Evolutionary conservation across 2,888 invertebrate genomes (phyloP).

Genomic region (Synergus gifuensis): DNA sequence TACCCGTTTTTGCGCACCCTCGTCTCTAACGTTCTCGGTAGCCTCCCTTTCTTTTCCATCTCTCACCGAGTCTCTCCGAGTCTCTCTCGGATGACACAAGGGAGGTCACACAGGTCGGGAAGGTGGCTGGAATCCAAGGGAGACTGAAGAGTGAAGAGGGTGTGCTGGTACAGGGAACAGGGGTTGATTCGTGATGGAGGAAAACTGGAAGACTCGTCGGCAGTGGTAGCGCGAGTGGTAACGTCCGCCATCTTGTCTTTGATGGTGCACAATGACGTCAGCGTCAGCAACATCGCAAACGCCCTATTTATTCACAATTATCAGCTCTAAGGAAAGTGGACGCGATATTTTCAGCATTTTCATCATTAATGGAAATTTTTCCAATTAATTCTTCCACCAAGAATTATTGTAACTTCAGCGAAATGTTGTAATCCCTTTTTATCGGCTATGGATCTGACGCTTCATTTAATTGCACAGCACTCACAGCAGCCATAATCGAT

Average conservation of each 20-base stretch:
- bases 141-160: conserved; percentile 33
- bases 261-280: conserved; percentile 1
- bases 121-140: conserved; percentile 26
- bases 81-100: conserved; percentile 38
- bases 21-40: not conserved
- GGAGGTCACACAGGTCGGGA: conserved; percentile 44
- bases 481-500: not conserved
- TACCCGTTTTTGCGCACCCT: conserved; percentile 29
- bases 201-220: not conserved
- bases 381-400: not conserved
- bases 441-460: not conserved
- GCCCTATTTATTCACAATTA: too few relatives aligned
- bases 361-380: not conserved
- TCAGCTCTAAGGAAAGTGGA: too few relatives aligned
- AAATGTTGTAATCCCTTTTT: not conserved
- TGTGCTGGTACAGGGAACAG: conserved; percentile 19
- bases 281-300: not conserved
- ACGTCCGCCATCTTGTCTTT: conserved; percentile 18
- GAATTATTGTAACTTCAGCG: not conserved
- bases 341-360: not conserved
- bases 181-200: conserved; percentile 14
- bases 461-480: not conserved
- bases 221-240: conserved; percentile 35
- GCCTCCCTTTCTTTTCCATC: not conserved
- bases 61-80: not conserved